Conservation (phyloP, 2,888 invertebrate species). For the Hydroisotoma schaefferi region DNA sequence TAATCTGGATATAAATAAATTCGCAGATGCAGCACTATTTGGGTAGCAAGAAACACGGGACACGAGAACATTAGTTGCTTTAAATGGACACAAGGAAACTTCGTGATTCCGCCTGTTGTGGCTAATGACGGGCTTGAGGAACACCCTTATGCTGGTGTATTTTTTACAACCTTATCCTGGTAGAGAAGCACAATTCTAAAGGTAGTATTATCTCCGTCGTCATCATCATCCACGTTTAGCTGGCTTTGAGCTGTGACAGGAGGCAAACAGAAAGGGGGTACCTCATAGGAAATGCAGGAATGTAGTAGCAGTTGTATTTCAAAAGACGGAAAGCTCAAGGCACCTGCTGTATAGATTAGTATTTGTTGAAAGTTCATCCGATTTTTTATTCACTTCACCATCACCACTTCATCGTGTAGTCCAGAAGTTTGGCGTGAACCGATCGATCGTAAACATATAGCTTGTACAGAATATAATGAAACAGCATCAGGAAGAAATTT, state of each 20-base stretch:
- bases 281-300: conserved; percentile 2
- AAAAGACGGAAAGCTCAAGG: conserved; percentile 1
- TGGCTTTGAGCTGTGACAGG: no score
- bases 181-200: no score
- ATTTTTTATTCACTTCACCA: background rate
- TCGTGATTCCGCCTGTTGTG: background rate
- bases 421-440: background rate
- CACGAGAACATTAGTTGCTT: background rate
- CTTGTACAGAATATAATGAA: no score
- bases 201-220: no score
- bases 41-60: no score
- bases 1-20: no score
- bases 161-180: background rate
- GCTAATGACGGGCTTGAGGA: background rate
- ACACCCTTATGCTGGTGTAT: conserved; percentile 2
- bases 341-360: conserved; percentile 7
- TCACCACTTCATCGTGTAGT: background rate
- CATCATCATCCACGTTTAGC: no score
- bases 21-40: no score
- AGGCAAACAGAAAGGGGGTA: conserved; percentile 4
- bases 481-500: no score
- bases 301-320: conserved; percentile 15
- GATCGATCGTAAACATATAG: no score
- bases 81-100: background rate
- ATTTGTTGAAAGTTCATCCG: background rate